phyloP scores from a whole-genome alignment of 2,888 invertebrate species.

The Eilema griseolum region DNA sequence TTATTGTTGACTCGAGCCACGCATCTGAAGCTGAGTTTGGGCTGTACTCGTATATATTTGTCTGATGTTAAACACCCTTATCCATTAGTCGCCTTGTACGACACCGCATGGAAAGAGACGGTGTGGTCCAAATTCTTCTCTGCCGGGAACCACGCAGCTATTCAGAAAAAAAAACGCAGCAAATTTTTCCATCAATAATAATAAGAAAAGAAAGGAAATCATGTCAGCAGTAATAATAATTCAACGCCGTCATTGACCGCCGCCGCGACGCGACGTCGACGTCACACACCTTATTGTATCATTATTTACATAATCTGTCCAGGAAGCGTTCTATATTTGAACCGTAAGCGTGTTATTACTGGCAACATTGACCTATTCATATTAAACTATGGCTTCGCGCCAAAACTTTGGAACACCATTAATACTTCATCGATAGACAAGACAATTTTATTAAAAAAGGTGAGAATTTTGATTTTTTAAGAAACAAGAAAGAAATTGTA shows the following conservation, averaged over 20 bases:
- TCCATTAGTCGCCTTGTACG: too few species aligned
- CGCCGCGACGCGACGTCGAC: not conserved
- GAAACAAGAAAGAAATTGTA: too few species aligned
- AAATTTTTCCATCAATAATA: too few species aligned
- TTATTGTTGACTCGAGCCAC: too few species aligned
- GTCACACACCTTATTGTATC: conserved; percentile 8
- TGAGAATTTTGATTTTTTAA: too few species aligned
- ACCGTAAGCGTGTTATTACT: conserved; percentile 13
- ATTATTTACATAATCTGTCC: conserved; percentile 10
- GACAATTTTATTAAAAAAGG: not conserved
- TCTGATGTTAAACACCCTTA: too few species aligned
- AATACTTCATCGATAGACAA: not conserved
- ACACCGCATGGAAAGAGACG: too few species aligned
- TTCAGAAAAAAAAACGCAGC: too few species aligned
- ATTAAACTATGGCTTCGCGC: conserved; percentile 18
- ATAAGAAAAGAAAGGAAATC: not conserved
- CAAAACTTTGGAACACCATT: conserved; percentile 12
- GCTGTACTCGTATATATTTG: too few species aligned
- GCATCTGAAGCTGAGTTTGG: too few species aligned
- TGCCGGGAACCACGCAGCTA: too few species aligned
- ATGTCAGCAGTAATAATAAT: not conserved
- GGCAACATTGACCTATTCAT: conserved; percentile 21
- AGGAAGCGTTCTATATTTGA: conserved; percentile 22
- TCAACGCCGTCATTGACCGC: conserved; percentile 4
- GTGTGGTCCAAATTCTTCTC: too few species aligned